Evolutionary conservation across 2,888 invertebrate genomes (phyloP), one percentile per base, ranked within the genome.

Genomic region (Rotaria macrura): DNA sequence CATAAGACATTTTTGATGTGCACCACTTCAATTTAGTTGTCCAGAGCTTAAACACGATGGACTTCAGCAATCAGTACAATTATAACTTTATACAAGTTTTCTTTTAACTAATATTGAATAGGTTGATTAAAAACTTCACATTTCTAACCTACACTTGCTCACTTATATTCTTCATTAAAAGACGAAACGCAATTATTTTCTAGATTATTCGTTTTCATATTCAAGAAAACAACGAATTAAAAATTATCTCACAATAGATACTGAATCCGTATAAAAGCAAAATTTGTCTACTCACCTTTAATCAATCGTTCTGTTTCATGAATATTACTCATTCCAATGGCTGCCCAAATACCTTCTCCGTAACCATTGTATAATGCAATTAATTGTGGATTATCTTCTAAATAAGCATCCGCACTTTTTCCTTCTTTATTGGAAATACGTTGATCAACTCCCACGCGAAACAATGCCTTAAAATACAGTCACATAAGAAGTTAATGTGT

Each of bases 361-460:
- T 86, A 84, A 17, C 55, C 86, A 40, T 55, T 54, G 34, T 84
- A 85, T 34, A 86, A 34, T 43, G 72, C 54, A 10, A 47, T 52
- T 29, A 86, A 84, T 43, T 86, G 84, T 49, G 72, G 40, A 34
- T 52, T 74, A 38, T 86, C 86, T 83, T 86, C 86, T 43, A 85
- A 49, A 57, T 86, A 86, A 12, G 40, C 20, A 10, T 47, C 5
- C 1, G 86, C 84, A 43, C 20, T 54, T 49, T 86, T 86, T 12
- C 49, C 52, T 52, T 83, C 52, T 23, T 85, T 86, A 54, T 86
- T 86, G 43, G 3, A 52, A 25, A 86, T 84, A n/a, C 84, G 54
- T 49, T 54, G 84, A 49, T 86, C 86, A 17, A 55, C 34, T 34
- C 86, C 74, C 25, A 74, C 23, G 54, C 84, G 84, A 25, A 86